Percentiles rank a stretch among this genome's conserved stretches.
Evolutionary conservation across 2,113 vertebrate genomes (phyloP).

Genomic region (Gavialis gangeticus): DNA sequence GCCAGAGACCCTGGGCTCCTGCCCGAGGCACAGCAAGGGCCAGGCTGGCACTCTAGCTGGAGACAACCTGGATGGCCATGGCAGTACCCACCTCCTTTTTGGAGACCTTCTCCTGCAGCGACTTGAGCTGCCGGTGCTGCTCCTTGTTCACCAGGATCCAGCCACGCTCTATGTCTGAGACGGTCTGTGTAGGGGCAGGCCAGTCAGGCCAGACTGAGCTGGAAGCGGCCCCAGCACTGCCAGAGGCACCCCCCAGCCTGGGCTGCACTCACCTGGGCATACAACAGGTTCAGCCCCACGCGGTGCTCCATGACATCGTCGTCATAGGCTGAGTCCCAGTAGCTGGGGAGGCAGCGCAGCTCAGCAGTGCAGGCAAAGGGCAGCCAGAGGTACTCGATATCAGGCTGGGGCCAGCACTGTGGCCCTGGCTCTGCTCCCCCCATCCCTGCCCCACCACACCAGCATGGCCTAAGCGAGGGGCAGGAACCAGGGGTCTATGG

Average conservation of each 20-base stretch:
- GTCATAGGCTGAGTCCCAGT: constrained; percentile 96
- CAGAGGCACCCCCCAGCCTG: accelerated
- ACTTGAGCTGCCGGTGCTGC: constrained; percentile 96
- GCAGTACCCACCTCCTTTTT: constrained; percentile 91
- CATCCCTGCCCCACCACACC: accelerated
- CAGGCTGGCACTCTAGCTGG: too few relatives aligned
- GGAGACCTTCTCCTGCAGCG: constrained; percentile 97
- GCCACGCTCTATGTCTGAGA: constrained; percentile 94
- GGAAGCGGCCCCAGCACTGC: not conserved
- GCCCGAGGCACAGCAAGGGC: too few relatives aligned
- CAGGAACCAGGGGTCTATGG: not conserved
- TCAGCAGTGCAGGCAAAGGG: not conserved
- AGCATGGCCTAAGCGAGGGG: not conserved
- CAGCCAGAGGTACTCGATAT: accelerated
- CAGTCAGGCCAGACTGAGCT: not conserved
- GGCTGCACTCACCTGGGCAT: constrained; percentile 88
- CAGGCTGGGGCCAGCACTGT: accelerated
- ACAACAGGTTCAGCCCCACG: constrained; percentile 93
- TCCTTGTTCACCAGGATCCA: constrained; percentile 99
- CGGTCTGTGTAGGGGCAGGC: constrained; percentile 81
- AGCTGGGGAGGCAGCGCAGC: constrained; percentile 80
- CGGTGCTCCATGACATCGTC: constrained; percentile 95
- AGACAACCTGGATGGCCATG: too few relatives aligned
- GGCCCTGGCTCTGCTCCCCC: accelerated
- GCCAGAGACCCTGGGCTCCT: not conserved